Evolutionary conservation across 2,113 vertebrate genomes (phyloP).

Genomic region (Eurypyga helias): DNA sequence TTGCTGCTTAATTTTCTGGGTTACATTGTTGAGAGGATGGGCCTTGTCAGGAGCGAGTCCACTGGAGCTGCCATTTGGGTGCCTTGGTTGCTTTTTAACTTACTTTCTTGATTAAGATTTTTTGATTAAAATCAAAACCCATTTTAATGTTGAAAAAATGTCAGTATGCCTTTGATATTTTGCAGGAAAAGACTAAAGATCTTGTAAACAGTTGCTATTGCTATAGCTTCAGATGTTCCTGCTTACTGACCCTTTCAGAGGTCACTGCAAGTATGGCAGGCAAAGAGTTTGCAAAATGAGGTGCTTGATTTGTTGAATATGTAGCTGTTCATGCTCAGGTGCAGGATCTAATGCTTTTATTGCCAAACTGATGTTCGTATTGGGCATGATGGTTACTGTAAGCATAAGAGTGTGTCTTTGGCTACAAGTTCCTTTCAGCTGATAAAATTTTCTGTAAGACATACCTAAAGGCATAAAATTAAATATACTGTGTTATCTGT

Average conservation of each 20-base stretch:
- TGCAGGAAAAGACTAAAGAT: not conserved
- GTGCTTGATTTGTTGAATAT: not conserved
- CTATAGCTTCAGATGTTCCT: not conserved
- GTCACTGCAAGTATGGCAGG: not conserved
- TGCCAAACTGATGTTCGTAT: not conserved
- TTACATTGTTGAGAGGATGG: not conserved
- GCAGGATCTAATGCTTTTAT: not conserved
- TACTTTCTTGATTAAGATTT: not conserved
- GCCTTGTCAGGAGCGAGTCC: not conserved
- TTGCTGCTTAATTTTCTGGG: not conserved
- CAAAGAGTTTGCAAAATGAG: not conserved
- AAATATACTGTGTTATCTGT: not conserved
- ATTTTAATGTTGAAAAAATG: not conserved
- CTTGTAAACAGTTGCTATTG: not conserved
- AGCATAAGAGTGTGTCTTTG: not conserved
- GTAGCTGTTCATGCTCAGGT: not conserved
- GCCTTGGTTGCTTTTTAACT: accelerated
- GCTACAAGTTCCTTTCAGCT: not conserved
- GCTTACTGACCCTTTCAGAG: not conserved
- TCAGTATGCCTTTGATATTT: not conserved
- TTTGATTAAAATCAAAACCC: not conserved
- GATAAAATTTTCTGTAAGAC: not conserved
- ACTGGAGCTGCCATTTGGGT: not conserved
- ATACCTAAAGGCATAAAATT: not conserved
- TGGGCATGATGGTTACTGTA: not conserved